phyloP scores from a whole-genome alignment of 2,888 invertebrate genomes.

The Ceraclea dissimilis region DNA sequence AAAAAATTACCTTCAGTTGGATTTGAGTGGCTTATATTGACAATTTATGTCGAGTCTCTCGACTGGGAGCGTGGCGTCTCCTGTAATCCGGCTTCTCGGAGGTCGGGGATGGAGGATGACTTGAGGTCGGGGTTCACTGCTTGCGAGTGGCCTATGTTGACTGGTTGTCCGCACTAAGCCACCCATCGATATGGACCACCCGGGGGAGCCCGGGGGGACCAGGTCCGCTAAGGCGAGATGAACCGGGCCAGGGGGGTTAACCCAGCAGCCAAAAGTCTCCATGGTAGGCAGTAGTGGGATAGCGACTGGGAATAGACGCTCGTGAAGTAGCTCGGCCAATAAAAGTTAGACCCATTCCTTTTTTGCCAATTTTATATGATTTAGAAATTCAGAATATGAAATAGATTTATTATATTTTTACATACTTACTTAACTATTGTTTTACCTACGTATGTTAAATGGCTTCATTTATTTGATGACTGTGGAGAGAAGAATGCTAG shows the following conservation, averaged over 20 bases:
- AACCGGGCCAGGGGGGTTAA: conserved; percentile 98
- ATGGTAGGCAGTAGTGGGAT: conserved; percentile 98
- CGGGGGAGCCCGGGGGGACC: conserved; percentile 75
- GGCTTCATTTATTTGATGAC: too few relatives aligned
- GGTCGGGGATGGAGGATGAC: conserved; percentile 71
- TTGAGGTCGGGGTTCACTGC: conserved; percentile 73
- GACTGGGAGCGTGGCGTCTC: conserved; percentile 81
- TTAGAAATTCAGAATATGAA: too few relatives aligned
- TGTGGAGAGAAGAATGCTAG: too few relatives aligned
- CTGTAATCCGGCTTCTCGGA: conserved; percentile 87
- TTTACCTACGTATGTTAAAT: too few relatives aligned
- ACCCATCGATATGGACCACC: conserved; percentile 91
- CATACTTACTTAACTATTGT: too few relatives aligned
- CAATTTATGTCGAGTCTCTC: neutral
- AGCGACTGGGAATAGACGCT: conserved; percentile 97
- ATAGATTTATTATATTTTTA: too few relatives aligned
- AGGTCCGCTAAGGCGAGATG: conserved; percentile 97
- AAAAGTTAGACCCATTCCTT: too few relatives aligned
- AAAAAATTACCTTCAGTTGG: too few relatives aligned
- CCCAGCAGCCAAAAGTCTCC: conserved; percentile 99
- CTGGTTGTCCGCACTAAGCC: conserved; percentile 95
- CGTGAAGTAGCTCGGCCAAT: too few relatives aligned
- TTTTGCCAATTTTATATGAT: too few relatives aligned
- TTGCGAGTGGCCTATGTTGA: conserved; percentile 65
- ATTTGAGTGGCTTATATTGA: neutral